A percentile compares a stretch with the other conserved stretches of the same genome.
These are phyloP conservation scores for Sorex fumeus DNA, from an alignment of 2,113 vertebrate species.

Conservation along the genomic window DNA sequence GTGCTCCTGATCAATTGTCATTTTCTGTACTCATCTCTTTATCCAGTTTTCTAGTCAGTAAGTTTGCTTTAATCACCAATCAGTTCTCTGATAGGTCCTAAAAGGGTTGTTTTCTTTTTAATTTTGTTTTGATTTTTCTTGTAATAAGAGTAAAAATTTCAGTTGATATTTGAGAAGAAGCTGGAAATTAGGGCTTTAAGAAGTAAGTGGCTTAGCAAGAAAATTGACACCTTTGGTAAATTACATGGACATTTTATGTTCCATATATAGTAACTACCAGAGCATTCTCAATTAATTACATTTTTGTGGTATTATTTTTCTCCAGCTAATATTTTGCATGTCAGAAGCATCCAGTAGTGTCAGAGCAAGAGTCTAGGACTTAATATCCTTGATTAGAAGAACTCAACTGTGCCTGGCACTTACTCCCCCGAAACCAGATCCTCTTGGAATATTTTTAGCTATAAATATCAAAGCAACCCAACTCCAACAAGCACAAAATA, in stretches of 20 bases:
- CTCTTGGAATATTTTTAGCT: background rate
- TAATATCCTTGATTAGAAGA: background rate
- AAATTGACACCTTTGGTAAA: background rate
- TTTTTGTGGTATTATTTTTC: conserved; percentile 1
- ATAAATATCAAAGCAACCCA: background rate
- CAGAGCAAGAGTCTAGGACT: background rate
- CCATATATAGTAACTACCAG: background rate
- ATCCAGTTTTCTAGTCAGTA: background rate
- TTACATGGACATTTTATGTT: background rate
- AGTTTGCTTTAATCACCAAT: background rate
- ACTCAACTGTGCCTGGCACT: background rate
- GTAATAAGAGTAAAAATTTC: background rate
- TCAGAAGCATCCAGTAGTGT: background rate
- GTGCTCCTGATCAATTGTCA: background rate
- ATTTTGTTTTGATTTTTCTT: background rate
- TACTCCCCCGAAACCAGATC: background rate
- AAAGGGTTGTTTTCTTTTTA: background rate
- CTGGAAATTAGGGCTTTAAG: background rate
- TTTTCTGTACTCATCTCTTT: background rate
- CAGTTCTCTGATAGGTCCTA: background rate
- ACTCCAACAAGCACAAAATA: background rate
- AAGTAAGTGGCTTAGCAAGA: background rate
- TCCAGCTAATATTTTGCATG: background rate
- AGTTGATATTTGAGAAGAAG: background rate
- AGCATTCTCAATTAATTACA: background rate